Percentiles rank a stretch among this genome's conserved stretches.
Evolutionary conservation across 2,113 vertebrate species (phyloP).

Genomic region (Oplegnathus fasciatus): DNA sequence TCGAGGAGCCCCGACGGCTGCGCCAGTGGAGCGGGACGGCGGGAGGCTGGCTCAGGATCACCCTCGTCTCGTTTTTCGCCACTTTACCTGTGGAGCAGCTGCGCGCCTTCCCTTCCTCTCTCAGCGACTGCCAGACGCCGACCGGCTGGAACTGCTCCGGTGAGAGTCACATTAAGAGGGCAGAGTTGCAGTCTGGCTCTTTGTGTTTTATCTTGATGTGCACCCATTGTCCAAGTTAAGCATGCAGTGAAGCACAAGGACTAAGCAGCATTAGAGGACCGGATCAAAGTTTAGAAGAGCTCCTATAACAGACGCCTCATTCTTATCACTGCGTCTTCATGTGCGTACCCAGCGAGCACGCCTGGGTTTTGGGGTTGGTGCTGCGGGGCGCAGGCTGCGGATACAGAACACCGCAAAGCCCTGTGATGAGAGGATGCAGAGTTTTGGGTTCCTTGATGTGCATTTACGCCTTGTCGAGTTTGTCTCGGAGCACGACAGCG

Average conservation of each 20-base stretch:
- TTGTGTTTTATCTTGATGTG: neutral
- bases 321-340: neutral
- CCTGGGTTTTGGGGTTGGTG: neutral
- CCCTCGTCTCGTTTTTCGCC: slow-evolving; percentile 84
- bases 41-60: slow-evolving; percentile 84
- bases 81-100: slow-evolving; percentile 90
- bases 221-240: neutral
- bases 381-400: slow-evolving; percentile 27
- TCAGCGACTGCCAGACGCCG: slow-evolving; percentile 98
- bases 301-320: neutral
- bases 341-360: neutral
- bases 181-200: neutral
- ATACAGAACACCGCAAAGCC: slow-evolving; percentile 20
- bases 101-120: slow-evolving; percentile 95
- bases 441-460: slow-evolving; percentile 27
- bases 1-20: slow-evolving; percentile 76
- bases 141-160: slow-evolving; percentile 99
- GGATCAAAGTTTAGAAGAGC: slow-evolving; percentile 48
- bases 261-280: neutral
- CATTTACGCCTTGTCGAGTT: slow-evolving; percentile 36
- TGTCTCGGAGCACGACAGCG: slow-evolving; percentile 14
- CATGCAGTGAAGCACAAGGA: neutral
- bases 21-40: slow-evolving; percentile 80
- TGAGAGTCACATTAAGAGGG: slow-evolving; percentile 80
- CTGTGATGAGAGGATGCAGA: slow-evolving; percentile 41